Evolutionary conservation across 2,113 vertebrate species (phyloP), one percentile per base, ranked within the genome.

Genomic region (Spermophilus dauricus): DNA sequence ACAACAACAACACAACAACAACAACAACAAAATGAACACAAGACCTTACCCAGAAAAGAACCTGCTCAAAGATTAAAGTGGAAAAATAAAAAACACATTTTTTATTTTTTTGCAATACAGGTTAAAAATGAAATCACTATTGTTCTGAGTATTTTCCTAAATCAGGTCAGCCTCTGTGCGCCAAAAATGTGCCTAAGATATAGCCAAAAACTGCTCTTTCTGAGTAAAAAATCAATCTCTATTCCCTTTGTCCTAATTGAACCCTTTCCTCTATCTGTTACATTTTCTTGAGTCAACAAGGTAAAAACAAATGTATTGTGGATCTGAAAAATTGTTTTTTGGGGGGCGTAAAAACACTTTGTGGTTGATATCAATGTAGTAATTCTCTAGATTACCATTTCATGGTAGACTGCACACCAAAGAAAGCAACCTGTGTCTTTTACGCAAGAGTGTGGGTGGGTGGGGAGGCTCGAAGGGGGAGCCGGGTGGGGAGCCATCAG

Each of bases 341-440:
- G 24, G 85, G 63, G 96, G 69, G 91, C 13, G 14, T 32, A 94
- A 77, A 98, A 98, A 98, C 97, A 98, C 98, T 98, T 98, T 97
- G 97, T 95, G 98, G 75, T 97, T 97, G 89, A 91, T 98, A 97
- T 83, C 98, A 96, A 97, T 89, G 97, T 95, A 94, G 98, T 97
- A 96, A 98, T 98, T 97, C 97, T 98, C 97, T 98, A 99, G 99
- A 98, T 99, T 99, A 99, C 98, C 98, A 98, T 99, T 99, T 99
- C 99, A 98, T 98, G 99, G 98, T 99, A 98, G 97, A 96, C 97
- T 98, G 98, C 98, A 97, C 98, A 98, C 98, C 97, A 98, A 99
- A 99, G 98, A 98, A 98, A 97, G 81, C 98, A 99, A 99, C 99
- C 99, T 99, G 98, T 98, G 99, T 98, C 97, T 98, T 98, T 98